A percentile compares a stretch with the other conserved stretches of the same genome.
Conservation (phyloP, 92 coral and sea anemone species). For the Virgularia gustaviana region DNA sequence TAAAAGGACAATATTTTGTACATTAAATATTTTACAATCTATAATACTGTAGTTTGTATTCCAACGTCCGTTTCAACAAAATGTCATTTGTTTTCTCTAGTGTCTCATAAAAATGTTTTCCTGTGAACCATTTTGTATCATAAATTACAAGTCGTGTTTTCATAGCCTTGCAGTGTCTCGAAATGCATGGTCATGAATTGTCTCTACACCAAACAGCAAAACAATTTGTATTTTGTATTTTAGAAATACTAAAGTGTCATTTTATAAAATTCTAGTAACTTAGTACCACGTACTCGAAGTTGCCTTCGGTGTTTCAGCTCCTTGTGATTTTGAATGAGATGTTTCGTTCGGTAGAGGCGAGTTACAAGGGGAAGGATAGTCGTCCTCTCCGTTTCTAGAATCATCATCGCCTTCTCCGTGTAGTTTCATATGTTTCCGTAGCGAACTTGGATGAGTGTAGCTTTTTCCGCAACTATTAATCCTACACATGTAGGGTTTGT, state of each 20-base stretch:
- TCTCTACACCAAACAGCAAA: too few relatives aligned
- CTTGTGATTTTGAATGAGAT: constrained; percentile 25
- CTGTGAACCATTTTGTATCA: too few relatives aligned
- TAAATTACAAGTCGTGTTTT: too few relatives aligned
- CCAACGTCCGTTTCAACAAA: too few relatives aligned
- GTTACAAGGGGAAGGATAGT: constrained; percentile 22
- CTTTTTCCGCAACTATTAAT: constrained; percentile 94
- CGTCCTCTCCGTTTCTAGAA: constrained; percentile 21
- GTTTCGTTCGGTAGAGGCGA: constrained; percentile 20
- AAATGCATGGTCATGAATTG: too few relatives aligned
- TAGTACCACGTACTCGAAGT: constrained; percentile 29
- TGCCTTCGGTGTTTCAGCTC: constrained; percentile 14
- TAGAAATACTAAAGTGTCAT: neutral
- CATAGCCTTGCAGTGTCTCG: too few relatives aligned
- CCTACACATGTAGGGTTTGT: constrained; percentile 96
- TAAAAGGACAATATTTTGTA: too few relatives aligned
- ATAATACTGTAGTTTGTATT: too few relatives aligned
- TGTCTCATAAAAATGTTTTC: too few relatives aligned
- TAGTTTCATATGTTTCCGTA: constrained; percentile 93
- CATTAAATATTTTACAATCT: too few relatives aligned
- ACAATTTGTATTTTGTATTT: too few relatives aligned
- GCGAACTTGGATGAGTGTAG: constrained; percentile 98
- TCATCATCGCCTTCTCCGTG: constrained; percentile 64
- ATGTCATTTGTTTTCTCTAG: too few relatives aligned
- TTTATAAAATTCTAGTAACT: neutral